A percentile compares a stretch with the other conserved stretches of the same genome.
These are phyloP conservation scores for Haemorhous mexicanus DNA, from an alignment of 2,113 vertebrate species.

Conservation along the genomic window DNA sequence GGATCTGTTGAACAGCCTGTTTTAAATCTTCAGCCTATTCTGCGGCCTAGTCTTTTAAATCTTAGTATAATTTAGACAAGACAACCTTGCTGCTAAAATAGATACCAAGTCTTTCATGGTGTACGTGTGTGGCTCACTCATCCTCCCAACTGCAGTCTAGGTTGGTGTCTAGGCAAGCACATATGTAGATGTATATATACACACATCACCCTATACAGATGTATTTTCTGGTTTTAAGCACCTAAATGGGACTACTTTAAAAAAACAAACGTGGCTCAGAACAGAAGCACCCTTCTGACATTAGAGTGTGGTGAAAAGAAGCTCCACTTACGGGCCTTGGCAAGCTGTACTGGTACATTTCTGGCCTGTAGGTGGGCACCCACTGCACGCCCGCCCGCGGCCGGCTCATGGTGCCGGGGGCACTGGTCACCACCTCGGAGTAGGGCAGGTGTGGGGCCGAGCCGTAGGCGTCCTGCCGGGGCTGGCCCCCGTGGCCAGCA, in stretches of 20 bases:
- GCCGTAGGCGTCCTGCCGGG: constrained; percentile 83
- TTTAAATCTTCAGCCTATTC: neutral
- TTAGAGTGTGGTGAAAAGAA: neutral
- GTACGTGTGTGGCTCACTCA: neutral
- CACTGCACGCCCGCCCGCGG: constrained; percentile 87
- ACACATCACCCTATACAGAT: neutral
- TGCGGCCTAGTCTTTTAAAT: neutral
- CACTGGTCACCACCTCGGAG: constrained; percentile 92
- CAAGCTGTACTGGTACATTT: constrained; percentile 94
- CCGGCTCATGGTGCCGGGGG: constrained; percentile 89
- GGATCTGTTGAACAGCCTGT: neutral
- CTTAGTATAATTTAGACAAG: neutral
- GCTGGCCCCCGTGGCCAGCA: constrained; percentile 85
- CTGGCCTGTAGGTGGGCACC: constrained; percentile 90
- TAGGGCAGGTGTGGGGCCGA: constrained; percentile 86
- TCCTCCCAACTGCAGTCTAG: neutral
- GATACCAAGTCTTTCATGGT: neutral
- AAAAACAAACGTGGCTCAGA: neutral
- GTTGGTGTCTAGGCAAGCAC: neutral
- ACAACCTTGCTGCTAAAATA: neutral
- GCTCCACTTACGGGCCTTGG: constrained; percentile 86
- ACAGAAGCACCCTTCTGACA: neutral
- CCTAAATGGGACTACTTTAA: neutral
- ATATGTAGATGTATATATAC: neutral
- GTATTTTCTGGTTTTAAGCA: neutral